A percentile compares a stretch with the other conserved stretches of the same genome.
These are phyloP conservation scores for Sinocyclocheilus grahami DNA, from an alignment of 2,113 vertebrate species.

Conservation along the genomic window DNA sequence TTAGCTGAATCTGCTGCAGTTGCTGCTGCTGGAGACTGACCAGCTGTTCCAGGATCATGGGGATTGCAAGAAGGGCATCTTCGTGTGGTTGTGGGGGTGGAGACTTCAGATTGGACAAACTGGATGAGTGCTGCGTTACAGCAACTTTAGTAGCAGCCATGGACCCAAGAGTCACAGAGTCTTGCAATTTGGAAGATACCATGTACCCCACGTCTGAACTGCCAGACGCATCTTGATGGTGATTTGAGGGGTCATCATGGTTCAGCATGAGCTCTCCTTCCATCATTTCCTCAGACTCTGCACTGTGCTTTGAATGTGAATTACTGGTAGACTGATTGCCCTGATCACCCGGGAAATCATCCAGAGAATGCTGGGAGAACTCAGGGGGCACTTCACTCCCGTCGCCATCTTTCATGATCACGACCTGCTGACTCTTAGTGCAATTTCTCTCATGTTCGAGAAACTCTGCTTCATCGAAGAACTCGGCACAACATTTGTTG, in stretches of 20 bases:
- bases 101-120: constrained; percentile 54
- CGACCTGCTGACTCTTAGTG: constrained; percentile 90
- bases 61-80: constrained; percentile 79
- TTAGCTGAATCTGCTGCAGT: constrained; percentile 95
- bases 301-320: constrained; percentile 66
- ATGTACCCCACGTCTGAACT: constrained; percentile 78
- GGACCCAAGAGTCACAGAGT: constrained; percentile 88
- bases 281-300: constrained; percentile 69
- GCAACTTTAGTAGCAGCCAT: constrained; percentile 90
- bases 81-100: constrained; percentile 65
- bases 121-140: constrained; percentile 80
- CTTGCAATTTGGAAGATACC: constrained; percentile 80
- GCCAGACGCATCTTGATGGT: constrained; percentile 58
- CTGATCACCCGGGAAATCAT: constrained; percentile 70
- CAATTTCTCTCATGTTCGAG: constrained; percentile 91
- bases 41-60: constrained; percentile 93
- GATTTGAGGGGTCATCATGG: constrained; percentile 74
- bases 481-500: constrained; percentile 91
- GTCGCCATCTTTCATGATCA: constrained; percentile 89
- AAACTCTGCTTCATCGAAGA: constrained; percentile 87
- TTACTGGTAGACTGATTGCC: constrained; percentile 76
- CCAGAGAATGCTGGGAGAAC: constrained; percentile 76
- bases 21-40: constrained; percentile 96
- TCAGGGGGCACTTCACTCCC: constrained; percentile 72
- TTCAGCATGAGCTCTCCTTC: constrained; percentile 73